Evolutionary conservation across 1,140 invertebrate genomes (phyloP), one percentile per base, ranked within the genome.

Genomic region (Popillia japonica): DNA sequence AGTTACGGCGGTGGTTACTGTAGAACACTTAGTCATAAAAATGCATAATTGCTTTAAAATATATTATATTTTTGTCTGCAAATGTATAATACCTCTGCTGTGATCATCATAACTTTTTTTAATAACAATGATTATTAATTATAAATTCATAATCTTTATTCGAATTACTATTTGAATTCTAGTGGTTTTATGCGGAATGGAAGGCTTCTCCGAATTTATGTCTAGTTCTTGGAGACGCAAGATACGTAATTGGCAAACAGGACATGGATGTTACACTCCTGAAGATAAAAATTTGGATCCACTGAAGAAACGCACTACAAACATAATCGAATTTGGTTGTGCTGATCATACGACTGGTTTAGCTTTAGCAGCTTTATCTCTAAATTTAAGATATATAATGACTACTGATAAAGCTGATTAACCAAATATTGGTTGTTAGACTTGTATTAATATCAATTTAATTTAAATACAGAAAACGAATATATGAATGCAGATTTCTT

Each of bases 291-390:
- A 64, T 8, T 22, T 48, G 11, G 61, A 68, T 68, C 42, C 76
- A 0, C 76, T 68, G 34, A 75, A 79, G 7, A 83, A 78, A 77
- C 78, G 81, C 64, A 73, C 79, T 20, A 80, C 79, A 0, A 82
- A 79, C 34, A 76, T 80, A 23, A 83, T 82, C 22, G 44, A 78
- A 17, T 83, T 83, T 75, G 83, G 83, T 8, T 85, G 84, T 73
- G 80, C 82, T 9, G 83, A 85, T 68, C 84, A 85, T 74, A 82
- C 82, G 9, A 85, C 84, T 23, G 84, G 83, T 27, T 61, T 85
- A 11, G 84, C 81, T 44, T 74, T 79, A 9, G 84, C 84, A 17
- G 80, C 81, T 64, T 76, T 85, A 17, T 77, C 79, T 7, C 0
- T 80, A 11, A 75, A 81, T 72, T 73, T 80, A 72, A 68, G 72